phyloP scores from a whole-genome alignment of 2,113 vertebrate species.

The Bufo gargarizans region DNA sequence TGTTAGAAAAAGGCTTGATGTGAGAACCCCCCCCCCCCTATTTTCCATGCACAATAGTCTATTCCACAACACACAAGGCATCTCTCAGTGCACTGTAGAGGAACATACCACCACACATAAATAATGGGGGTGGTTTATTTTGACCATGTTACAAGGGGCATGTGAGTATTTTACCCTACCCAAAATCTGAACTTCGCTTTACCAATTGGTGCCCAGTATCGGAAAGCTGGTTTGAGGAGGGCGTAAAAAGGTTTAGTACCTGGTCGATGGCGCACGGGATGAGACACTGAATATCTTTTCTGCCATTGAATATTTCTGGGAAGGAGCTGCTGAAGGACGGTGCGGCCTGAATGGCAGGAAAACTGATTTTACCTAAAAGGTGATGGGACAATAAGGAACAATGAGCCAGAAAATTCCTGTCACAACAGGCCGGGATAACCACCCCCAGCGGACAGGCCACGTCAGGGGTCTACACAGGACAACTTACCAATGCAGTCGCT shows the following conservation, averaged over 20 bases:
- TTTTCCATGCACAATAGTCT: background rate
- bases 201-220: background rate
- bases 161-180: background rate
- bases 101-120: background rate
- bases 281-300: conserved; percentile 89
- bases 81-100: background rate
- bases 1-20: no score
- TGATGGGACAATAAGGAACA: background rate
- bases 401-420: no score
- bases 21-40: background rate
- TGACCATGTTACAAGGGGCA: background rate
- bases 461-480: no score
- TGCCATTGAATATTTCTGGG: conserved; percentile 88
- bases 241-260: conserved; percentile 70
- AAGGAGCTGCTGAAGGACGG: conserved; percentile 96
- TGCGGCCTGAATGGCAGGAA: conserved; percentile 95
- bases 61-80: background rate
- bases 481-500: conserved; percentile 93
- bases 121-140: background rate
- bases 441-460: no score
- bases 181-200: background rate
- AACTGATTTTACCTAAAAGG: conserved; percentile 93
- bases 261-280: conserved; percentile 98
- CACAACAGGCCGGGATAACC: background rate
- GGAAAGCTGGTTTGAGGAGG: background rate